These are phyloP conservation scores for Choristoneura fumiferana DNA, from an alignment of 1,140 invertebrate species.

Conservation along the genomic window DNA sequence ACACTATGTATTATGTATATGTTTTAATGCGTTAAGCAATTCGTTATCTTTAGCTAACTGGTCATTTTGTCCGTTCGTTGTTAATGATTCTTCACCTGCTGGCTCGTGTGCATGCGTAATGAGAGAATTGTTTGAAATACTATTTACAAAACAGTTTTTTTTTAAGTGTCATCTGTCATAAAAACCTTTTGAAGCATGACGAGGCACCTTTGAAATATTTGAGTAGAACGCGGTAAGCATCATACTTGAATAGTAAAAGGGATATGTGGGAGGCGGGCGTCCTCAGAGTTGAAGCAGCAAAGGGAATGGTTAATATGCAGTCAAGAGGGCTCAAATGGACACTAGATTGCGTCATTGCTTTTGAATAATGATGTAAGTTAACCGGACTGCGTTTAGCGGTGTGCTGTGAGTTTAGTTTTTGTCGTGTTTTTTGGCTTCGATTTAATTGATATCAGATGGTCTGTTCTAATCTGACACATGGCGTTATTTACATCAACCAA, in stretches of 20 bases:
- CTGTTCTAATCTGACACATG: neutral
- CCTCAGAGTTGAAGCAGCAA: conserved; percentile 26
- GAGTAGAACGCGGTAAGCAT: conserved; percentile 20
- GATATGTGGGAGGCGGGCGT: conserved; percentile 37
- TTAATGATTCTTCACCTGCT: conserved; percentile 12
- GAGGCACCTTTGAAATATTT: neutral
- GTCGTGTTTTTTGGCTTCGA: neutral
- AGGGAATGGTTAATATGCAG: conserved; percentile 1
- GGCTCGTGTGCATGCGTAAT: conserved; percentile 1
- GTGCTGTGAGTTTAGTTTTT: neutral
- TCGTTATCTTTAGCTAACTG: neutral
- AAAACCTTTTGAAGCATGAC: neutral
- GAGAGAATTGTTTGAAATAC: conserved; percentile 1
- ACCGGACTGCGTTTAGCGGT: neutral
- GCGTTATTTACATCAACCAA: neutral
- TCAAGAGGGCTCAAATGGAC: conserved; percentile 5
- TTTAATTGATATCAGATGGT: conserved; percentile 1
- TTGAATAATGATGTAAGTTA: neutral
- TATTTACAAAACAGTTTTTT: conserved; percentile 1
- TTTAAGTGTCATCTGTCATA: conserved; percentile 1
- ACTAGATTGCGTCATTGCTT: conserved; percentile 2
- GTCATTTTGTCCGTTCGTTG: neutral
- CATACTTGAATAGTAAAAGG: conserved; percentile 47
- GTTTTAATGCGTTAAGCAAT: neutral
- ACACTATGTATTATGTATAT: neutral